These are phyloP conservation scores for Lasioglossum morio DNA, from an alignment of 2,888 invertebrate genomes.

Conservation along the genomic window DNA sequence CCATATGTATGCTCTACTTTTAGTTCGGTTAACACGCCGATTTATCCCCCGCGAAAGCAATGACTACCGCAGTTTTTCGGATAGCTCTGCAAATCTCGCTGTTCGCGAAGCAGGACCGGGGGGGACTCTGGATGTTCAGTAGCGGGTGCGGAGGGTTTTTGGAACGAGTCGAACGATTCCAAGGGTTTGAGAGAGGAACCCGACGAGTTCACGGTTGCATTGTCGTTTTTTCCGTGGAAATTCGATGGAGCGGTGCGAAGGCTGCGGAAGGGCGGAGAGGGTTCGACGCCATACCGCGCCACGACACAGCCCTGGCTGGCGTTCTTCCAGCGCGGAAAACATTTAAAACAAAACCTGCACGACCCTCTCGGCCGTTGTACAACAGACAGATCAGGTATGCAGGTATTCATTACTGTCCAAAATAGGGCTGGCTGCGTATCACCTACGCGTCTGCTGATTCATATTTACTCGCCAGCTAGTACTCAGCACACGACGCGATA, in stretches of 20 bases:
- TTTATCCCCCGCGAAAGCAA: constrained; percentile 68
- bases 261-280: constrained; percentile 19
- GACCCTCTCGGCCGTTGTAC: constrained; percentile 54
- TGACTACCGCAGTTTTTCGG: constrained; percentile 65
- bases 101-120: constrained; percentile 56
- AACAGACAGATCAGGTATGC: constrained; percentile 46
- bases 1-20: constrained; percentile 48
- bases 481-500: not conserved
- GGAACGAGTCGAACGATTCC: constrained; percentile 52
- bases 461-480: constrained; percentile 45
- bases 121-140: constrained; percentile 22
- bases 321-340: constrained; percentile 74
- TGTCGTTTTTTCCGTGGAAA: constrained; percentile 52
- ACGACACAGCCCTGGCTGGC: constrained; percentile 62
- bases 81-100: constrained; percentile 37
- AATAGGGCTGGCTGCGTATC: constrained; percentile 65
- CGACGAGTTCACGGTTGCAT: constrained; percentile 44
- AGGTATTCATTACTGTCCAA: constrained; percentile 72
- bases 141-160: constrained; percentile 18
- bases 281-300: not conserved
- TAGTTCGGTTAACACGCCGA: constrained; percentile 65
- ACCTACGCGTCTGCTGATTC: constrained; percentile 63
- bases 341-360: constrained; percentile 70
- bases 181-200: not conserved
- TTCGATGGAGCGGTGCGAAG: constrained; percentile 45